These are phyloP conservation scores for Gallinago paraguaiae DNA, from an alignment of 2,113 vertebrate species.

Conservation along the genomic window DNA sequence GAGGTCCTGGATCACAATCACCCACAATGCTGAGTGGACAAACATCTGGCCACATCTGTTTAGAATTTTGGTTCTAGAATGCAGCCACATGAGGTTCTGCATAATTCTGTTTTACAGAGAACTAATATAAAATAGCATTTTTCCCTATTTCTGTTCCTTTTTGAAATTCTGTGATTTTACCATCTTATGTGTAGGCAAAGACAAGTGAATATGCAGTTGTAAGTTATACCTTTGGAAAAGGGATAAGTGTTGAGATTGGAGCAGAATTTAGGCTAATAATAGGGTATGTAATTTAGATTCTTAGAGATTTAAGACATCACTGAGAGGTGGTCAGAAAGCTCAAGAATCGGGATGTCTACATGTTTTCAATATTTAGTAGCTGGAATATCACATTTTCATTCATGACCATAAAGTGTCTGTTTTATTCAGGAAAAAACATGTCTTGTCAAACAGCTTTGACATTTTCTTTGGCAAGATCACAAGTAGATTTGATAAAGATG, in stretches of 20 bases:
- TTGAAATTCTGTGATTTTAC: background rate
- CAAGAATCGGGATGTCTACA: background rate
- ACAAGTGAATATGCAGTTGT: background rate
- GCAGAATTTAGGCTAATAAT: background rate
- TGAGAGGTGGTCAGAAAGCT: background rate
- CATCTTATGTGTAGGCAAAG: background rate
- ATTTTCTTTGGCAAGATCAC: background rate
- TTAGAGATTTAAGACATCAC: background rate
- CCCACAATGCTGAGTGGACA: background rate
- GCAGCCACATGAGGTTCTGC: background rate
- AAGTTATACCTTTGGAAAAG: background rate
- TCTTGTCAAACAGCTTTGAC: constrained; percentile 29
- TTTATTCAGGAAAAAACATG: constrained; percentile 27
- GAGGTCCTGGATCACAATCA: background rate
- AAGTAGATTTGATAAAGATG: constrained; percentile 4
- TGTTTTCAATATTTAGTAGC: background rate
- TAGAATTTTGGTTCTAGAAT: background rate
- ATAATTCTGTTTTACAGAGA: background rate
- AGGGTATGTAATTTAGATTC: background rate
- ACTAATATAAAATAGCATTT: background rate
- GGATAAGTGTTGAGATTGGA: background rate
- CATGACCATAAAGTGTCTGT: background rate
- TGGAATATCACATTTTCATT: constrained; percentile 25
- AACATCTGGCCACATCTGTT: background rate
- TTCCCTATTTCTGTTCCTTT: background rate